These are phyloP conservation scores for Ridgeia piscesae DNA, from an alignment of 1,140 invertebrate species.

Conservation along the genomic window DNA sequence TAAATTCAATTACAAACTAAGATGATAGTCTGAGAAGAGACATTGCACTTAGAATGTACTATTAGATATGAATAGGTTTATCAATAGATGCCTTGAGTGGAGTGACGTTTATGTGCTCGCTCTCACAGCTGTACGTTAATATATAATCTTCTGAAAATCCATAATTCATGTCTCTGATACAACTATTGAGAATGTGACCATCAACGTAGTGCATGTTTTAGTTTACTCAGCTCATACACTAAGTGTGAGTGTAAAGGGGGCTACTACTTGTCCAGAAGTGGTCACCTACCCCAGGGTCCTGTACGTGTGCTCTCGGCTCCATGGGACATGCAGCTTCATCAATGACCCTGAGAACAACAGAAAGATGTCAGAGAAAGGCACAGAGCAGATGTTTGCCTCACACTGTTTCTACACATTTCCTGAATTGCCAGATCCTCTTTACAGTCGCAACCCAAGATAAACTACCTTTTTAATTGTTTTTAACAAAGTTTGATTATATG, in stretches of 20 bases:
- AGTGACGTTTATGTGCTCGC: too few relatives aligned
- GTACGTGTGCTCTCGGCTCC: slow-evolving; percentile 39
- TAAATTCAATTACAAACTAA: too few relatives aligned
- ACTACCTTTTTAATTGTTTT: too few relatives aligned
- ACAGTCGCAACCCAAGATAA: too few relatives aligned
- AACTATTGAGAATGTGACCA: not conserved
- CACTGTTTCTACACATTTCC: too few relatives aligned
- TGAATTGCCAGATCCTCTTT: too few relatives aligned
- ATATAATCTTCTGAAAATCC: not conserved
- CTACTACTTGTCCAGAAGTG: not conserved
- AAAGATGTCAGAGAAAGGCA: too few relatives aligned
- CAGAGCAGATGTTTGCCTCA: too few relatives aligned
- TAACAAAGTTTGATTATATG: too few relatives aligned
- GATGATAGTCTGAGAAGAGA: too few relatives aligned
- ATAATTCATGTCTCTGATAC: not conserved
- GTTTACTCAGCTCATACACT: not conserved
- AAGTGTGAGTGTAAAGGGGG: not conserved
- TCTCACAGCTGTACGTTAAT: not conserved
- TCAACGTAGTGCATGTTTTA: not conserved
- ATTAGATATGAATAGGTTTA: not conserved
- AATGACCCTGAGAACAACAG: slow-evolving; percentile 40
- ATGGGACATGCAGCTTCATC: slow-evolving; percentile 44
- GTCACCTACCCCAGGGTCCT: not conserved
- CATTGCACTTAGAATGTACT: not conserved
- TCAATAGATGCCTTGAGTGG: too few relatives aligned